Base-by-base conservation (phyloP, 2,888 invertebrate genomes). In the Tinea pellionella region DNA sequence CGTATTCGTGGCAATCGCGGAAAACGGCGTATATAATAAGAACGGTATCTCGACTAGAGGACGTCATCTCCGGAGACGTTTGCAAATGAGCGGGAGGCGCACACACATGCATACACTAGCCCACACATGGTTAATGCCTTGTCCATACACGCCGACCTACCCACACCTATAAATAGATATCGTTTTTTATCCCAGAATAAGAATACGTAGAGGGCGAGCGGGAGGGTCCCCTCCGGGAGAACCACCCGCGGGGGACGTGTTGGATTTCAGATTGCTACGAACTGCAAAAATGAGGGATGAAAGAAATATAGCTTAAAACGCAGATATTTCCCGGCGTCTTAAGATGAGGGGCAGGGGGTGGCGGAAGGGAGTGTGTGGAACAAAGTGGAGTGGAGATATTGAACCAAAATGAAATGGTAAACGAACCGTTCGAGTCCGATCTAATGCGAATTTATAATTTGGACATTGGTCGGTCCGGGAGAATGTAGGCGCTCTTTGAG, bases 261-360 rank as follows among this genome's bases (percentile, higher is more conserved):
- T 85, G 87, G 88, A 84, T 86, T 87, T 85, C 87, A 88, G 88
- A 88, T 88, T 88, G 88, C 88, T 88, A 86, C 88, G 86, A 87
- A 88, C 88, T 88, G 88, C 88, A 88, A 88, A 88, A 88, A 88
- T 88, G 88, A 88, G 88, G 88, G 88, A 88, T 88, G 88, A 88
- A 88, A 88, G 88, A 88, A 88, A 88, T 88, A 88, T 88, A 88
- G 88, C 88, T 88, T 88, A 88, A 88, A 88, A 88, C 88, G 88
- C 87, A 88, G 88, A 88, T 88, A 87, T 86, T 87, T 86, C 47
- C 83, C 84, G 86, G 81, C 86, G 83, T 86, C 86, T 86, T 87
- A 82, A 87, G 85, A 55, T 18, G 55, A 24, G 24, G 77, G 47
- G 77, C 2, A 73, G 71, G 75, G 73, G 69, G 69, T 68, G 73